Conservation (phyloP, 2,113 vertebrate genomes). For the Sterna hirundo region DNA sequence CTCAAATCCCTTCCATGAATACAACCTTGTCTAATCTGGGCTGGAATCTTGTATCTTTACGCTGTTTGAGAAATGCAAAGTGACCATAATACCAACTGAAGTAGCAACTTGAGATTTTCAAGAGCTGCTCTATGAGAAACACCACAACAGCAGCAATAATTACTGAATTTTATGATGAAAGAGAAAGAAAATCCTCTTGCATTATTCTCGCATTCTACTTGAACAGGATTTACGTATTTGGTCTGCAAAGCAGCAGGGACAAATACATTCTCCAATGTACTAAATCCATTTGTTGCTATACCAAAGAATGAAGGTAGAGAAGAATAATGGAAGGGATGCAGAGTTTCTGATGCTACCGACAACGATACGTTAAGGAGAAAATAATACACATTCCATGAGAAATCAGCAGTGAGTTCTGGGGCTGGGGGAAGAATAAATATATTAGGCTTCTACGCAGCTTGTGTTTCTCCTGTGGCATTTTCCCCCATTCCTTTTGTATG, state of each 20-base stretch:
- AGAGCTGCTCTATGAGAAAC: background rate
- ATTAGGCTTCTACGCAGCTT: background rate
- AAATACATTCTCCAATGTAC: background rate
- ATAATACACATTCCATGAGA: background rate
- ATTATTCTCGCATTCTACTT: background rate
- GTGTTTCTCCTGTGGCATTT: background rate
- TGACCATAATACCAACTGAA: background rate
- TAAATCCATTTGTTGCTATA: background rate
- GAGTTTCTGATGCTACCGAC: background rate
- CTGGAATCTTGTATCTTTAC: background rate
- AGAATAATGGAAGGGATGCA: background rate
- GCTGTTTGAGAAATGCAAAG: background rate
- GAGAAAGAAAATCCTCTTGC: background rate
- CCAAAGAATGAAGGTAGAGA: background rate
- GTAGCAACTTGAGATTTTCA: background rate
- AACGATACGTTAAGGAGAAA: background rate
- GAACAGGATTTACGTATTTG: background rate
- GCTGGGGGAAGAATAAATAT: background rate
- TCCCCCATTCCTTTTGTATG: background rate
- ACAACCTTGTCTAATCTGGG: background rate
- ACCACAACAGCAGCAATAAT: background rate
- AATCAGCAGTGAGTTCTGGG: background rate
- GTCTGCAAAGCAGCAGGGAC: background rate
- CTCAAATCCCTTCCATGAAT: background rate
- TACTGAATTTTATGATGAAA: background rate